Conservation (phyloP, 2,797 vertebrate genomes). For the Setipinna tenuifilis region DNA sequence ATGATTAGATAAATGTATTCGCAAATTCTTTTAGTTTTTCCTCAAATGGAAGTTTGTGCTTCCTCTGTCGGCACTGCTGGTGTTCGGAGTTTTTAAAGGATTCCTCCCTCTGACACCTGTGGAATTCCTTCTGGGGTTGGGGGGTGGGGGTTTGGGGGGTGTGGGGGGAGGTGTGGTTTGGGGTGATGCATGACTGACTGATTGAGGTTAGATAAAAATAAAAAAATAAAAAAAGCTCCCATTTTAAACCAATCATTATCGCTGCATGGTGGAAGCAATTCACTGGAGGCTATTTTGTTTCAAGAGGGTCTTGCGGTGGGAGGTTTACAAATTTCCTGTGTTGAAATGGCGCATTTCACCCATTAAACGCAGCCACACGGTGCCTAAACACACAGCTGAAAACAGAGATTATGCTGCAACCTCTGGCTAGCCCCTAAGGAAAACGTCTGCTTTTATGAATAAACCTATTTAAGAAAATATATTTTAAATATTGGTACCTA, state of each 20-base stretch:
- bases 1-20: too few species aligned
- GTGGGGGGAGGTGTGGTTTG: neutral
- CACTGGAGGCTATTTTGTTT: slow-evolving; percentile 12
- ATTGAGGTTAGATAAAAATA: slow-evolving; percentile 43
- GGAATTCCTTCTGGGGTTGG: neutral
- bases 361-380: neutral
- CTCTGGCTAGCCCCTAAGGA: neutral
- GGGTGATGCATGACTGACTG: slow-evolving; percentile 40
- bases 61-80: neutral
- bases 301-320: neutral
- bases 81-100: neutral
- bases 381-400: neutral
- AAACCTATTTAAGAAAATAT: neutral
- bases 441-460: neutral
- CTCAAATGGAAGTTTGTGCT: too few species aligned
- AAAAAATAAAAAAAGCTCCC: slow-evolving; percentile 60
- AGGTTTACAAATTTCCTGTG: slow-evolving; percentile 54
- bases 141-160: too few species aligned
- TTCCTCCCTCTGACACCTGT: neutral
- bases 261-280: slow-evolving; percentile 27
- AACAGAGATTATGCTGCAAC: neutral
- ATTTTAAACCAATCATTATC: slow-evolving; percentile 32
- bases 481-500: neutral
- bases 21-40: too few species aligned
- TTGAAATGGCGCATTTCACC: slow-evolving; percentile 62